Evolutionary conservation across 2,113 vertebrate species (phyloP).

Genomic region (Ammodytes marinus): DNA sequence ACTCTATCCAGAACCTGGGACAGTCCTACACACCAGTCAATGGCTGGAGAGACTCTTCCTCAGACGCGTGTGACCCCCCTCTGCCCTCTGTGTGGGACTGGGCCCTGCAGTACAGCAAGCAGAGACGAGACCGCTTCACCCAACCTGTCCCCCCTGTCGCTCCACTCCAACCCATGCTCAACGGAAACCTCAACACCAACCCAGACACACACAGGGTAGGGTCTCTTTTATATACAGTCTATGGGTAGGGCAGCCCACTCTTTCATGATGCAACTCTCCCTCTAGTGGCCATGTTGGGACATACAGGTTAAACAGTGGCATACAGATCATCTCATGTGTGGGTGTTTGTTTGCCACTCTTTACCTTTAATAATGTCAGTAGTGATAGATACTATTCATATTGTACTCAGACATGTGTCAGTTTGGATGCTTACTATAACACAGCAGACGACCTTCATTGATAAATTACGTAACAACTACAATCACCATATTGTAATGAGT

Average conservation of each 20-base stretch:
- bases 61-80: slow-evolving; percentile 66
- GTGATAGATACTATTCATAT: too few relatives aligned
- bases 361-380: neutral
- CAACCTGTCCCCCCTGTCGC: slow-evolving; percentile 80
- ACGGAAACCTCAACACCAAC: slow-evolving; percentile 79
- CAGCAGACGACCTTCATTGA: neutral
- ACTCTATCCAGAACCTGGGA: slow-evolving; percentile 75
- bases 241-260: slow-evolving; percentile 74
- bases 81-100: slow-evolving; percentile 91
- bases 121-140: slow-evolving; percentile 84
- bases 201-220: slow-evolving; percentile 81
- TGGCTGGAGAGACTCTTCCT: slow-evolving; percentile 79
- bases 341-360: neutral
- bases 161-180: slow-evolving; percentile 64
- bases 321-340: neutral
- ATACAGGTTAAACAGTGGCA: neutral
- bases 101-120: slow-evolving; percentile 87
- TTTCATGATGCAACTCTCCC: neutral
- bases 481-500: neutral
- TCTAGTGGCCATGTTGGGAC: slow-evolving; percentile 36
- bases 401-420: neutral
- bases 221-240: too few relatives aligned
- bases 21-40: slow-evolving; percentile 88
- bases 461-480: neutral
- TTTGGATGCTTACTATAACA: too few relatives aligned